phyloP scores from a whole-genome alignment of 1,140 invertebrate genomes.

The Leucophenga varia region DNA sequence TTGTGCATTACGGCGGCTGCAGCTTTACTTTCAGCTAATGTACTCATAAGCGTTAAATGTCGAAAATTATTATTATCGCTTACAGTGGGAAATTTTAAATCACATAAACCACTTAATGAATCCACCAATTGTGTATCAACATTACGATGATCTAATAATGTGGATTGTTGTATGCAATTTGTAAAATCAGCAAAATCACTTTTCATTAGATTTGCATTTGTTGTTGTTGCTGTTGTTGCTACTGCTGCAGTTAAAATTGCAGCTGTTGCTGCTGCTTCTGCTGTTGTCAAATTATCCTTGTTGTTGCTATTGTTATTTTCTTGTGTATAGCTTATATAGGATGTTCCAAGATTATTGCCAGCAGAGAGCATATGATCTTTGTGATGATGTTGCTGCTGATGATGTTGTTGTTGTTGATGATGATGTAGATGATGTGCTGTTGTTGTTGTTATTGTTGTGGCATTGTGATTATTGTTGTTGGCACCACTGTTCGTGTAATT shows the following conservation, averaged over 20 bases:
- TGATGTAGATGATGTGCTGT: slow-evolving; percentile 19
- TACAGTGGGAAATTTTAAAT: slow-evolving; percentile 47
- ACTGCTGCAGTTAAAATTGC: slow-evolving; percentile 3
- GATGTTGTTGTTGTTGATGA: slow-evolving; percentile 25
- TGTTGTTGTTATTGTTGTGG: slow-evolving; percentile 7
- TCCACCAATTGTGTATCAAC: slow-evolving; percentile 25
- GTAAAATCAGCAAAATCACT: slow-evolving; percentile 16
- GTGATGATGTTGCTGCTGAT: slow-evolving; percentile 35
- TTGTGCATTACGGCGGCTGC: too few species aligned
- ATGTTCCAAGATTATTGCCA: slow-evolving; percentile 33
- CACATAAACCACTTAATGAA: slow-evolving; percentile 42
- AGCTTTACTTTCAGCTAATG: too few species aligned
- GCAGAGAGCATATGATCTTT: slow-evolving; percentile 52
- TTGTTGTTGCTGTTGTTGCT: background rate
- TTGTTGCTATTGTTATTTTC: slow-evolving; percentile 29
- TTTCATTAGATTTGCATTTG: slow-evolving; percentile 6
- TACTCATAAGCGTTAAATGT: too few species aligned
- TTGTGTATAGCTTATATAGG: slow-evolving; percentile 30
- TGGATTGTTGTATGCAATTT: slow-evolving; percentile 18
- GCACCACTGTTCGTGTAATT: slow-evolving; percentile 27
- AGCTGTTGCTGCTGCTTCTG: background rate
- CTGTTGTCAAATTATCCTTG: slow-evolving; percentile 18
- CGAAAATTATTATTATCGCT: too few species aligned
- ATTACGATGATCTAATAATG: slow-evolving; percentile 13
- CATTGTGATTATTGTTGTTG: slow-evolving; percentile 4